Percentiles rank a stretch among this genome's conserved stretches.
Conservation (phyloP, 1,140 invertebrate species). For the Drosophila teissieri region DNA sequence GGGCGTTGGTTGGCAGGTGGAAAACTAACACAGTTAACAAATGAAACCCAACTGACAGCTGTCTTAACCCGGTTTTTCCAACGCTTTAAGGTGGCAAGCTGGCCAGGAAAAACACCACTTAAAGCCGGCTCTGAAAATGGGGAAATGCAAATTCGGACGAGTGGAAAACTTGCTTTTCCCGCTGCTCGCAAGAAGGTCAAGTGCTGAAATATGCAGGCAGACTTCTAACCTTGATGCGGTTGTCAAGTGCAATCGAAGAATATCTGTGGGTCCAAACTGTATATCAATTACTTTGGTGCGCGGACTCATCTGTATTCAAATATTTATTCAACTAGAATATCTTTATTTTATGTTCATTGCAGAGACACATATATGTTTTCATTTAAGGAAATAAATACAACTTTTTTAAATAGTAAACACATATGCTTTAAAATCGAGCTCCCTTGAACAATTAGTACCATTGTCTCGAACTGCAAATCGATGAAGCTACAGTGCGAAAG, state of each 20-base stretch:
- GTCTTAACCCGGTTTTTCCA: constrained; percentile 15
- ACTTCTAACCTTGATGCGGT: constrained; percentile 37
- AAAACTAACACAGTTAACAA: constrained; percentile 24
- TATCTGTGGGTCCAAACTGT: constrained; percentile 39
- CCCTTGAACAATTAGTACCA: neutral
- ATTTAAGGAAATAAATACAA: too few species aligned
- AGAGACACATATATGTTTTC: too few species aligned
- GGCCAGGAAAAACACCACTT: constrained; percentile 22
- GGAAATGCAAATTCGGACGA: constrained; percentile 23
- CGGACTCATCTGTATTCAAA: too few species aligned
- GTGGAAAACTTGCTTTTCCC: constrained; percentile 36
- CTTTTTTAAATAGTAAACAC: too few species aligned
- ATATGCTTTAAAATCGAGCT: too few species aligned
- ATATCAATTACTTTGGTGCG: neutral
- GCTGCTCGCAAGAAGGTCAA: constrained; percentile 55
- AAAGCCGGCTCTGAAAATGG: constrained; percentile 32
- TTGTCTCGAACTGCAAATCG: constrained; percentile 28
- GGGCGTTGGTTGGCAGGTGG: constrained; percentile 15
- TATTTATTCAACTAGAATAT: too few species aligned
- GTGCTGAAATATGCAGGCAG: constrained; percentile 62
- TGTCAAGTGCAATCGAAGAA: constrained; percentile 72
- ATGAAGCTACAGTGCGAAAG: constrained; percentile 42
- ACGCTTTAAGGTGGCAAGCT: constrained; percentile 12
- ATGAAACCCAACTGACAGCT: constrained; percentile 42
- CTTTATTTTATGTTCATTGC: too few species aligned